A percentile compares a stretch with the other conserved stretches of the same genome.
phyloP scores from a whole-genome alignment of 2,113 vertebrate genomes.

The Myiozetetes cayanensis region DNA sequence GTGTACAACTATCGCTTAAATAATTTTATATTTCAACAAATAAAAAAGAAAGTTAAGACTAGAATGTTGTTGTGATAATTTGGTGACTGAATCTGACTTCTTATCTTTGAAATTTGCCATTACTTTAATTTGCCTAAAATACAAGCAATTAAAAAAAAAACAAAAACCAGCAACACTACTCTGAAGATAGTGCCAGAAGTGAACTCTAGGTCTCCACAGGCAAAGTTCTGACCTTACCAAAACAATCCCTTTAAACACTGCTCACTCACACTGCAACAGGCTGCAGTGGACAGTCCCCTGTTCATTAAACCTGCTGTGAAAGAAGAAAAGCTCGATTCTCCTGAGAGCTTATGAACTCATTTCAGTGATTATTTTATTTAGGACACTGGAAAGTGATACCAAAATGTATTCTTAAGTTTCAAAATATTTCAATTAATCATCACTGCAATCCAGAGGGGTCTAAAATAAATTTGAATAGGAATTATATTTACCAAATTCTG shows the following conservation, averaged over 20 bases:
- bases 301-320: not conserved
- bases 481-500: not conserved
- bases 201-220: not conserved
- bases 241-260: not conserved
- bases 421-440: not conserved
- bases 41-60: not conserved
- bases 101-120: not conserved
- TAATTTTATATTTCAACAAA: not conserved
- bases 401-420: not conserved
- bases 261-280: not conserved
- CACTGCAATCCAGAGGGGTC: not conserved
- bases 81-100: not conserved
- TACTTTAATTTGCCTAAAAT: not conserved
- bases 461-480: not conserved
- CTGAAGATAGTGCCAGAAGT: not conserved
- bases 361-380: not conserved
- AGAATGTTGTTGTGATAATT: not conserved
- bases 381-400: not conserved
- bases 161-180: not conserved
- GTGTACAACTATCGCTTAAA: not conserved
- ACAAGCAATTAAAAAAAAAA: not conserved
- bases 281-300: not conserved
- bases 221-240: not conserved
- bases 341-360: not conserved
- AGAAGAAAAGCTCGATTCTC: not conserved